These are phyloP conservation scores for Chrysodeixis includens DNA, from an alignment of 2,888 invertebrate species.

Conservation along the genomic window DNA sequence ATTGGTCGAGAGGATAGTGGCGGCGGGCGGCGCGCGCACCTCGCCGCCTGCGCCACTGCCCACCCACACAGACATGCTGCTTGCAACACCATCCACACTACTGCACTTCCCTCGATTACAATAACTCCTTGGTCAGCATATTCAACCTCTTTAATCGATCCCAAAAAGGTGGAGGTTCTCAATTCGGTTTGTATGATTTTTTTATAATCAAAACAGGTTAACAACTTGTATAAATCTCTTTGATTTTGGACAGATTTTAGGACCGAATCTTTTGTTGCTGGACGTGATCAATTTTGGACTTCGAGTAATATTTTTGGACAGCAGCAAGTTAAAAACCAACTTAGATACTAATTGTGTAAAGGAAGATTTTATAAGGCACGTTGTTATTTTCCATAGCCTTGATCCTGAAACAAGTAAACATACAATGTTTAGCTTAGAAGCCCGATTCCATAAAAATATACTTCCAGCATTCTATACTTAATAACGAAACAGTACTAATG, in stretches of 20 bases:
- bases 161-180: too few relatives aligned
- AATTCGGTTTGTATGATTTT: too few relatives aligned
- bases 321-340: slow-evolving; percentile 52
- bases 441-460: too few relatives aligned
- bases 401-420: slow-evolving; percentile 73
- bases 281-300: slow-evolving; percentile 49
- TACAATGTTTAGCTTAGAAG: not conserved
- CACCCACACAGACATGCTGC: slow-evolving; percentile 86
- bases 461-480: not conserved
- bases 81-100: slow-evolving; percentile 84
- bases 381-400: slow-evolving; percentile 64
- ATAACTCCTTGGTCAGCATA: slow-evolving; percentile 37
- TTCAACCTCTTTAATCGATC: not conserved
- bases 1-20: slow-evolving; percentile 83
- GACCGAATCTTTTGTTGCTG: slow-evolving; percentile 43
- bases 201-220: slow-evolving; percentile 4
- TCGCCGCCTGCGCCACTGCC: slow-evolving; percentile 82
- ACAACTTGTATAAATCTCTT: slow-evolving; percentile 23
- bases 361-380: slow-evolving; percentile 80
- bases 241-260: slow-evolving; percentile 55
- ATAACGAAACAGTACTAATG: not conserved
- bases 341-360: slow-evolving; percentile 56
- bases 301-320: slow-evolving; percentile 52
- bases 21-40: slow-evolving; percentile 75
- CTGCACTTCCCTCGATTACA: slow-evolving; percentile 55